Evolutionary conservation across 2,797 vertebrate species (phyloP).

Genomic region (Lacerta bilineata): DNA sequence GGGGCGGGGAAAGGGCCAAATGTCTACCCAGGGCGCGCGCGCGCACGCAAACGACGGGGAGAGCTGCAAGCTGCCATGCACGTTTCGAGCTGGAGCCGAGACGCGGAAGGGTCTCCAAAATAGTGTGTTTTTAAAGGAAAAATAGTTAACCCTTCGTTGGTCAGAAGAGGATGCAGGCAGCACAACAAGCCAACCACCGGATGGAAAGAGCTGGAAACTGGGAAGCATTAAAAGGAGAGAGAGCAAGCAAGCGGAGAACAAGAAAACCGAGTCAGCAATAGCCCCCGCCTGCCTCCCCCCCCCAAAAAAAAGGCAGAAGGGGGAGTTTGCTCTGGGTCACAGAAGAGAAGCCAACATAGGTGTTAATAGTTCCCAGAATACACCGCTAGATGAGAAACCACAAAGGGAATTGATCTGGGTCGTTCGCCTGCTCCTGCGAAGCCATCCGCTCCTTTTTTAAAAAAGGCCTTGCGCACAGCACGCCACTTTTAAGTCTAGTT

Average conservation of each 20-base stretch:
- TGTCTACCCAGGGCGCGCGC: not conserved
- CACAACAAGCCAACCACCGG: not conserved
- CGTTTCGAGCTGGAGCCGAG: not conserved
- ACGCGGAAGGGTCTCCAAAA: not conserved
- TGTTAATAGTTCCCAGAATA: not conserved
- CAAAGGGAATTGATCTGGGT: not conserved
- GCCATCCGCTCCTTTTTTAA: not conserved
- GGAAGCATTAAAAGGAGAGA: not conserved
- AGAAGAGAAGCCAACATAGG: too few species aligned
- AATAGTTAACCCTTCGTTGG: not conserved
- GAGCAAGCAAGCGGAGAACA: not conserved
- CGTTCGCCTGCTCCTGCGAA: too few species aligned
- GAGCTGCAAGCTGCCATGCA: not conserved
- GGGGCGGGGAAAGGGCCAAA: not conserved
- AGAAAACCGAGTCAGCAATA: not conserved
- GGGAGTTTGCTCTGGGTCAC: not conserved
- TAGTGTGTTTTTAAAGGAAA: too few species aligned
- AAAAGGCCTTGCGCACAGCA: not conserved
- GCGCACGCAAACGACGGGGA: not conserved
- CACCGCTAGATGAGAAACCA: not conserved
- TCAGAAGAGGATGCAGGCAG: not conserved
- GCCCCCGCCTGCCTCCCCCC: too few species aligned
- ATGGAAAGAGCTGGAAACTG: not conserved
- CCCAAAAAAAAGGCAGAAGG: too few species aligned
- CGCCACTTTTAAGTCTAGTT: not conserved